Percentiles rank a stretch among this genome's conserved stretches.
These are phyloP conservation scores for Tragopan temminckii DNA, from an alignment of 2,797 vertebrate genomes.

Conservation along the genomic window DNA sequence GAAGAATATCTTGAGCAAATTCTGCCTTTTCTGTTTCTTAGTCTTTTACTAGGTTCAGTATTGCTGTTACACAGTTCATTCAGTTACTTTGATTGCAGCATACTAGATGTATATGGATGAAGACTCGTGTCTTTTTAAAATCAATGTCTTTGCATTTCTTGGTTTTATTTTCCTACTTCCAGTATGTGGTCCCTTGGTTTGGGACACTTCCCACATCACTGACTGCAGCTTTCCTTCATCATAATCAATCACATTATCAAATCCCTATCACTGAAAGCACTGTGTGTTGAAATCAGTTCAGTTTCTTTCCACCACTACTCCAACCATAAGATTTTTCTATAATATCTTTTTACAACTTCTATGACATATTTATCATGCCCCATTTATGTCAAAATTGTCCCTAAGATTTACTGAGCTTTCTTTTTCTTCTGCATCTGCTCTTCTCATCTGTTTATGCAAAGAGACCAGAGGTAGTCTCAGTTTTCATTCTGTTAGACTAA, in stretches of 20 bases:
- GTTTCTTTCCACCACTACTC: background rate
- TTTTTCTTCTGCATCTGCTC: background rate
- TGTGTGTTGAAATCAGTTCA: background rate
- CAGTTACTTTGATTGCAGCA: background rate
- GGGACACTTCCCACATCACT: background rate
- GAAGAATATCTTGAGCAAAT: background rate
- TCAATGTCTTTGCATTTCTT: background rate
- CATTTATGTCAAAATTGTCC: background rate
- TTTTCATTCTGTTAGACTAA: background rate
- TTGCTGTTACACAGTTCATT: background rate
- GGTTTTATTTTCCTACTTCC: background rate
- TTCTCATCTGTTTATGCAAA: background rate
- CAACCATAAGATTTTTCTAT: background rate
- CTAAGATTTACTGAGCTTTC: background rate
- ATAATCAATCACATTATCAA: background rate
- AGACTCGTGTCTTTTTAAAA: background rate
- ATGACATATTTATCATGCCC: background rate
- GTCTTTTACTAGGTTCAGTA: background rate
- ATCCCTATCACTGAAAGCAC: background rate
- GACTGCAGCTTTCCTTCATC: background rate
- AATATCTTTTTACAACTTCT: background rate
- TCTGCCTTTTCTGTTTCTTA: background rate
- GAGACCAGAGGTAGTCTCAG: background rate
- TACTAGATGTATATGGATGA: background rate
- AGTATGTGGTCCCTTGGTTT: background rate